Evolutionary conservation across 2,888 invertebrate species (phyloP), one percentile per base, ranked within the genome.

Genomic region (Thera britannica): DNA sequence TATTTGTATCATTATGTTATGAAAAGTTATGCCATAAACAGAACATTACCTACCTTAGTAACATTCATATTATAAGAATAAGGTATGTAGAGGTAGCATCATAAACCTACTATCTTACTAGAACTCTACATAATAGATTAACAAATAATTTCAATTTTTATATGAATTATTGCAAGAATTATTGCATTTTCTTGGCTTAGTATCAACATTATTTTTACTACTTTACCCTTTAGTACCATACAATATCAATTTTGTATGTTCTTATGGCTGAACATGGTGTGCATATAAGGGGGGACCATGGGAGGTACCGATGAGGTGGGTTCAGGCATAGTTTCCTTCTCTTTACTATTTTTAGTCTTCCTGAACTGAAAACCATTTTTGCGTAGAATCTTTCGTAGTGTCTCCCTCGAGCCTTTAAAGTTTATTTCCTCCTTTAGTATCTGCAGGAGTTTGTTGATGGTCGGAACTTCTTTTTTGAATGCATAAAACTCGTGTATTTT

Each of bases 401-500:
- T 93, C 77, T 93, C 93, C 54, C 93, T 79, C 0, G 93, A 93
- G 0, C 93, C 93, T 79, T 92, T 93, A 68, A 93, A 93, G 70
- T 92, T 89, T 0, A 92, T 92, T 79, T 93, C 93, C 65, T 92
- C 89, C 75, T 90, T 92, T 49, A 93, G 78, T 35, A 93, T 92
- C 77, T 93, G 90, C 11, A 93, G 78, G 0, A 93, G 79, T 72
- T 93, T 93, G 67, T 93, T 92, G 23, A 92, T 92, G 2, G 93
- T 93, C 0, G 93, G 93, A 2, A 93, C 93, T 79, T 93, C 93
- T 79, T 93, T 93, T 71, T 93, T 93, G 70, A 88, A 93, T 8
- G 93, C 85, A 70, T 93, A 93, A 75, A 93, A 93, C 73, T 93
- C 93, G n/a, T 93, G 92, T 44, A 93, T 92, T 74, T 92, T 92